Conservation (phyloP, 2,888 invertebrate species). For the Hesperia comma region DNA sequence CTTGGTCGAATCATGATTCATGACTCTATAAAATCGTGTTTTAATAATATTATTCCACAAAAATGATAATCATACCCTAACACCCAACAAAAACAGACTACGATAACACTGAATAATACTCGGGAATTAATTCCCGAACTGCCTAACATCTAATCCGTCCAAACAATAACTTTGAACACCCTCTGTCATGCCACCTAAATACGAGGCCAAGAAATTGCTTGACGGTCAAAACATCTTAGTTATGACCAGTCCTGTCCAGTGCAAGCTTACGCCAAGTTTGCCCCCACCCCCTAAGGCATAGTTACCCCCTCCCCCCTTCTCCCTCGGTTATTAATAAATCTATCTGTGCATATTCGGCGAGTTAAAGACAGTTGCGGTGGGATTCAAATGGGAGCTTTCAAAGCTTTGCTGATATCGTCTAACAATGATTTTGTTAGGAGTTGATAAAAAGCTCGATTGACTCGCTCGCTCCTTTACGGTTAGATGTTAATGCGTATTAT, state of each 20-base stretch:
- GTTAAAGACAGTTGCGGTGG: conserved; percentile 69
- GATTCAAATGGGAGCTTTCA: conserved; percentile 46
- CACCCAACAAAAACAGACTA: conserved; percentile 40
- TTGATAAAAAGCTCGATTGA: conserved; percentile 18
- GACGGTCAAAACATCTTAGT: conserved; percentile 84
- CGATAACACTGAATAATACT: conserved; percentile 55
- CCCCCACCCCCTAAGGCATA: conserved; percentile 71
- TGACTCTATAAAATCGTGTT: too few relatives aligned
- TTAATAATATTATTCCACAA: neutral
- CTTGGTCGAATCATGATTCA: too few relatives aligned
- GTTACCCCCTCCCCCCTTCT: conserved; percentile 54
- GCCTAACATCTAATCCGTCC: conserved; percentile 55
- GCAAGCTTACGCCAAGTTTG: conserved; percentile 79
- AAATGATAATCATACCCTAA: neutral
- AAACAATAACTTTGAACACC: conserved; percentile 65
- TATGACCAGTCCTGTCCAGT: conserved; percentile 82
- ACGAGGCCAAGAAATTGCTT: conserved; percentile 79
- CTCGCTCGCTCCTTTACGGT: too few relatives aligned
- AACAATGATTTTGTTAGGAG: conserved; percentile 37
- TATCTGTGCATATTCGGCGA: conserved; percentile 77
- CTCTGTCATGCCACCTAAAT: conserved; percentile 64
- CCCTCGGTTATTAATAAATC: conserved; percentile 79
- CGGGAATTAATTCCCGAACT: conserved; percentile 58
- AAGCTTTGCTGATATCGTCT: conserved; percentile 47
- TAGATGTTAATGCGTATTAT: too few relatives aligned